These are phyloP conservation scores for Dusona sp. DNA, from an alignment of 2,888 invertebrate genomes.

Conservation along the genomic window DNA sequence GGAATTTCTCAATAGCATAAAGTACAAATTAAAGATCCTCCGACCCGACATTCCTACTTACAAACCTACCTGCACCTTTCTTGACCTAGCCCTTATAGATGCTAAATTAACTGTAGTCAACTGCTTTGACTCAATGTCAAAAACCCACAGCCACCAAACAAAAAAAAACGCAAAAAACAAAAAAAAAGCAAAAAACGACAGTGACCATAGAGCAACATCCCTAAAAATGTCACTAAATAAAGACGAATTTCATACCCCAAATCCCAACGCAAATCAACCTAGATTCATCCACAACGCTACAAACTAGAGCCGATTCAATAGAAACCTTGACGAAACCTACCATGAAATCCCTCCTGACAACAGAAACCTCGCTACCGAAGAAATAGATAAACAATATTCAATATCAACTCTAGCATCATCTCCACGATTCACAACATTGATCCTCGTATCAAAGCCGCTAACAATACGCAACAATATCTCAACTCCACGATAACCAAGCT, in stretches of 20 bases:
- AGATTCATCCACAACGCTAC: slow-evolving; percentile 19
- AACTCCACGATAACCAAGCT: not conserved
- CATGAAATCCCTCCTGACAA: not conserved
- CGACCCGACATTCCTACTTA: not conserved
- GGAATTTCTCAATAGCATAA: not conserved
- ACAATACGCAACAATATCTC: not conserved
- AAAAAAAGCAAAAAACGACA: too few species aligned
- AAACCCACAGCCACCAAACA: slow-evolving; percentile 24
- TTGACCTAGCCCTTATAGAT: slow-evolving; percentile 30
- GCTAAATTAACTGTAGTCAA: not conserved
- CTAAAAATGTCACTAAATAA: too few species aligned
- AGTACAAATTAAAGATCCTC: not conserved
- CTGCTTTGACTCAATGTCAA: not conserved
- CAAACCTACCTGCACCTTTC: slow-evolving; percentile 3
- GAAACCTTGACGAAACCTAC: not conserved
- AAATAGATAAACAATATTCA: slow-evolving; percentile 17
- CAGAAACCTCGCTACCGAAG: slow-evolving; percentile 39
- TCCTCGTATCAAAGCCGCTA: not conserved
- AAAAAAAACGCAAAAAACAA: too few species aligned
- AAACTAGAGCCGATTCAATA: slow-evolving; percentile 12
- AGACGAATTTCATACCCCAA: not conserved
- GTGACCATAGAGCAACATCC: slow-evolving; percentile 32
- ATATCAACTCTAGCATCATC: not conserved
- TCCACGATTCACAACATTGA: not conserved
- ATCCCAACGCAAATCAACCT: not conserved